These are phyloP conservation scores for Gymnocephalus cernua DNA, from an alignment of 2,113 vertebrate species.

Conservation along the genomic window DNA sequence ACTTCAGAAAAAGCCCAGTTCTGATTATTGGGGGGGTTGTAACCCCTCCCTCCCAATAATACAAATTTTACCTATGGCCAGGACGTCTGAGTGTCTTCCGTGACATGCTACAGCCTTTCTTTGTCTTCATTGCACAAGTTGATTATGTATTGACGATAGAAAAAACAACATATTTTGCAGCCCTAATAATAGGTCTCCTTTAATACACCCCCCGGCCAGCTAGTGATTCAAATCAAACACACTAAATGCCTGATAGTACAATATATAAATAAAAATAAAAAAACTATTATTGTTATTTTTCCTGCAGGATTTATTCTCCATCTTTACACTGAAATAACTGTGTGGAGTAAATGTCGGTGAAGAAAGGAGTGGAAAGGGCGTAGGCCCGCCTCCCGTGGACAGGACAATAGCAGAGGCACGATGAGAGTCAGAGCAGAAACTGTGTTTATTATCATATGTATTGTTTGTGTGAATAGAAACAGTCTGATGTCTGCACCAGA, in stretches of 20 bases:
- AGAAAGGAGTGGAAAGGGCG: conserved; percentile 17
- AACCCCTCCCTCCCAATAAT: too few species aligned
- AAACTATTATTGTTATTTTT: neutral
- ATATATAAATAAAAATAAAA: neutral
- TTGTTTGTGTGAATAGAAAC: neutral
- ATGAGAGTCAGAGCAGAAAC: conserved; percentile 10
- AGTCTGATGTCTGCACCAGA: neutral
- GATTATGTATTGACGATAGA: too few species aligned
- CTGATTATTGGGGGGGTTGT: too few species aligned
- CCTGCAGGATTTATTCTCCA: neutral
- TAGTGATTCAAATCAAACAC: neutral
- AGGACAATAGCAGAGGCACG: conserved; percentile 29
- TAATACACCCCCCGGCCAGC: too few species aligned
- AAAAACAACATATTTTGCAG: too few species aligned
- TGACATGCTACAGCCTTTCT: too few species aligned
- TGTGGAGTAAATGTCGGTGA: conserved; percentile 15
- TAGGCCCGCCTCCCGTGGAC: neutral
- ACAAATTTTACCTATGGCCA: too few species aligned
- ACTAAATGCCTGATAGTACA: neutral
- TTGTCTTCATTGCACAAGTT: too few species aligned
- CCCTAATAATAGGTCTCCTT: too few species aligned
- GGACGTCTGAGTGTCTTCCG: too few species aligned
- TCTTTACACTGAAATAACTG: neutral
- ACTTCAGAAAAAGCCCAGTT: too few species aligned
- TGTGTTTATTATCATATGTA: conserved; percentile 3